Base-by-base conservation (phyloP, 2,113 vertebrate genomes). In the Scopus umbretta region DNA sequence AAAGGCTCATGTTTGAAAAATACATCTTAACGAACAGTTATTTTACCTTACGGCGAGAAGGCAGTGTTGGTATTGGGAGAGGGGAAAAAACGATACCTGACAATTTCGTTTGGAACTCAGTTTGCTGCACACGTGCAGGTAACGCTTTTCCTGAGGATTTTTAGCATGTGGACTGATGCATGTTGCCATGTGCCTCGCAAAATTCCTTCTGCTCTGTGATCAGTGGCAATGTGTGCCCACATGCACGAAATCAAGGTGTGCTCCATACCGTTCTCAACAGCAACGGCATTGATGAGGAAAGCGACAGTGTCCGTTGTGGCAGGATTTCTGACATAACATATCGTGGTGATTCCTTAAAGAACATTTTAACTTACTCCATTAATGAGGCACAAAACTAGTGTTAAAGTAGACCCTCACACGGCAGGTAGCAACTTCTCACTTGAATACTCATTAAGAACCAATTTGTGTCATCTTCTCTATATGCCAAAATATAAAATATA, bases 171-270 rank as follows among this genome's bases (percentile, higher is more conserved):
- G 86, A 68, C 40, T 90, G 84, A 79, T 90, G 86, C 36, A 7
- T 88, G 86, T 89, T 95, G 92, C 87, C 92, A 93, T 92, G 88
- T 97, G 95, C 94, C 82, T 80, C 34, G 75, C 78, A 55, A 75
- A 93, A 95, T 96, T 63, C 67, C 50, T 67, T 86, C 27, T 76
- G 45, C 67, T 86, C 20, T 58, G 76, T 18, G 45, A 65, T 73
- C 74, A 17, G 56, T 65, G 72, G 49, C 76, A 22, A 2, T 34
- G 22, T 38, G 3, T 89, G 85, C 42, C 72, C 55, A 30, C 58
- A 56, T 23, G 66, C 56, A 30, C 13, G 5, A 50, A 75, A 76
- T 63, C 79, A 62, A 93, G 83, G 93, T 92, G 80, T 71, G 40
- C 71, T 92, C 71, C 10, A 0, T 27, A 20, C 52, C 9, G 6